Conservation (phyloP, 2,797 vertebrate species). For the Neoniphon sammara region DNA sequence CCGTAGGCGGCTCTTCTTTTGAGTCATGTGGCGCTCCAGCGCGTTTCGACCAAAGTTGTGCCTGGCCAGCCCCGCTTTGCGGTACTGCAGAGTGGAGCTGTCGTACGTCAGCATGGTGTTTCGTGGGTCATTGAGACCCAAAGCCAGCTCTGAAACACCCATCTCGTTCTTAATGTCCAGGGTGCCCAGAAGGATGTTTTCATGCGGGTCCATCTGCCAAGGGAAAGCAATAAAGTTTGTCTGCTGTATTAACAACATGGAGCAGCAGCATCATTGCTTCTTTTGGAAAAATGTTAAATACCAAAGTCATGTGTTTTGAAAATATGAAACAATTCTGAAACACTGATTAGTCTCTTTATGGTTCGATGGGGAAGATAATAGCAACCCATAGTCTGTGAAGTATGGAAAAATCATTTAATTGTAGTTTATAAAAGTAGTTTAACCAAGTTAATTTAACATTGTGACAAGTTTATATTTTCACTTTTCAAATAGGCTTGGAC, state of each 20-base stretch:
- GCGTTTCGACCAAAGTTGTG: constrained; percentile 94
- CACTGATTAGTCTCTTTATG: too few relatives aligned
- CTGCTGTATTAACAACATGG: background rate
- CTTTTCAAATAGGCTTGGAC: background rate
- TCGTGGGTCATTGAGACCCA: constrained; percentile 92
- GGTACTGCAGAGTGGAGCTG: constrained; percentile 94
- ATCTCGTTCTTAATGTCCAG: constrained; percentile 99
- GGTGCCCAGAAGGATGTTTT: constrained; percentile 96
- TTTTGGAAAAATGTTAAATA: background rate
- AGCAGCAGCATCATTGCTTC: background rate
- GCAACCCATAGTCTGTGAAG: too few relatives aligned
- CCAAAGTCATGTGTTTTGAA: background rate
- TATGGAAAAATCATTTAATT: too few relatives aligned
- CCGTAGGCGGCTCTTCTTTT: constrained; percentile 96
- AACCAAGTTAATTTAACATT: background rate
- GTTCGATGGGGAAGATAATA: too few relatives aligned
- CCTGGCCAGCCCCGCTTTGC: constrained; percentile 91
- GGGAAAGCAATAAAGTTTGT: constrained; percentile 33
- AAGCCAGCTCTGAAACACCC: constrained; percentile 92
- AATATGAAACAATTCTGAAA: background rate
- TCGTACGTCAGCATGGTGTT: constrained; percentile 96
- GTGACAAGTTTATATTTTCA: background rate
- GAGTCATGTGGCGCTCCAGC: constrained; percentile 93
- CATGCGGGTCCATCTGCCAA: constrained; percentile 94
- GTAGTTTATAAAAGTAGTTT: background rate